These are phyloP conservation scores for Andrena marginata DNA, from an alignment of 2,888 invertebrate genomes.

Conservation along the genomic window DNA sequence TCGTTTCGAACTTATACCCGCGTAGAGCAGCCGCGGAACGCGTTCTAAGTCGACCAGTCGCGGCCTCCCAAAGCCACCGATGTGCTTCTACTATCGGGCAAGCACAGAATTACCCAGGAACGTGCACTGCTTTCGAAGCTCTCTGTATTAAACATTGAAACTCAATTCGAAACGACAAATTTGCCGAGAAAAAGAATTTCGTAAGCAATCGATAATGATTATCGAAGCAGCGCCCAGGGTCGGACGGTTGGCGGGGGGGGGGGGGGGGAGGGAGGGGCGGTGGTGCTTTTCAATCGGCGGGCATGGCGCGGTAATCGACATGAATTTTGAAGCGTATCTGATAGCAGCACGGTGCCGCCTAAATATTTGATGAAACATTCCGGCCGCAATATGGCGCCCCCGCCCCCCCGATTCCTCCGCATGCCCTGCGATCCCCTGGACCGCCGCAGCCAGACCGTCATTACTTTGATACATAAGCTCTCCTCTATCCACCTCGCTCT, in stretches of 20 bases:
- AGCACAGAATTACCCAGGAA: neutral
- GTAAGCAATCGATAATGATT: slow-evolving; percentile 38
- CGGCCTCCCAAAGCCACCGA: neutral
- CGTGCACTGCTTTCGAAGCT: neutral
- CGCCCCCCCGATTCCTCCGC: slow-evolving; percentile 68
- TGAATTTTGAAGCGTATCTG: slow-evolving; percentile 80
- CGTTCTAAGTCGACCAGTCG: neutral
- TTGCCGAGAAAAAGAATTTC: slow-evolving; percentile 6
- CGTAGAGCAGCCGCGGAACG: neutral
- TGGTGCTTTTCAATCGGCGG: slow-evolving; percentile 80
- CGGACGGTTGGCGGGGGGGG: slow-evolving; percentile 62
- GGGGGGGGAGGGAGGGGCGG: no score
- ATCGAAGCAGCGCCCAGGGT: neutral
- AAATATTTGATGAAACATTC: slow-evolving; percentile 84
- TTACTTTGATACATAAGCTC: slow-evolving; percentile 80
- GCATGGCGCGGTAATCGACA: slow-evolving; percentile 77
- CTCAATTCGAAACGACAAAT: neutral
- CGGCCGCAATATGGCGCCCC: slow-evolving; percentile 81
- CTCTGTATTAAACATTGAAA: neutral
- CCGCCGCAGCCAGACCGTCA: slow-evolving; percentile 70
- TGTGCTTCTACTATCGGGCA: neutral
- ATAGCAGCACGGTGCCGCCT: slow-evolving; percentile 80
- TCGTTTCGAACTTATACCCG: neutral
- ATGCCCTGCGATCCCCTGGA: slow-evolving; percentile 57
- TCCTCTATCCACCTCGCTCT: slow-evolving; percentile 48